Conservation (phyloP, 23 tunicate genomes). For the Phallusia fumigata region DNA sequence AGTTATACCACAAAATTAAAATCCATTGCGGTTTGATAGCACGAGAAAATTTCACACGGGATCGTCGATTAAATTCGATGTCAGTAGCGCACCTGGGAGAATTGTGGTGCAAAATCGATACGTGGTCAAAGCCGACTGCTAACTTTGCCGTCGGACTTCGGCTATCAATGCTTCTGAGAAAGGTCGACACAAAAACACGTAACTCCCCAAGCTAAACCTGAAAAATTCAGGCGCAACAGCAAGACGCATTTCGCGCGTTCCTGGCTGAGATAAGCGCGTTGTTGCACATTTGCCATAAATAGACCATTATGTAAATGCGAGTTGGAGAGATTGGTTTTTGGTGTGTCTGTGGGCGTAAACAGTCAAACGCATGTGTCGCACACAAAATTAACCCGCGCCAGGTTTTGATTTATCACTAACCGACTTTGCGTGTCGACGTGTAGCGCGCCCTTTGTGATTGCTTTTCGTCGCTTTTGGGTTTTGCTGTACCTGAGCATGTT, state of each 20-base stretch:
- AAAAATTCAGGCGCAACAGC: not conserved
- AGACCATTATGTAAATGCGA: not conserved
- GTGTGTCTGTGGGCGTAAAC: not conserved
- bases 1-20: no score
- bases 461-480: not conserved
- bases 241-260: not conserved
- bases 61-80: no score
- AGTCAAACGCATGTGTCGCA: not conserved
- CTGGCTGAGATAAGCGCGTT: not conserved
- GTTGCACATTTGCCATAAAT: not conserved
- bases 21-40: no score
- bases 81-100: no score
- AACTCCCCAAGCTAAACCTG: no score
- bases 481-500: not conserved
- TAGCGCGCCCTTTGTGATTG: not conserved
- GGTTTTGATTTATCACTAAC: slow-evolving; percentile 1
- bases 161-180: no score
- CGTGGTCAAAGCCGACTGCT: no score
- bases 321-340: no score
- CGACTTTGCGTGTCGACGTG: not conserved
- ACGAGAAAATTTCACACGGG: no score
- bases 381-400: not conserved
- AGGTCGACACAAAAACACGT: no score
- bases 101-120: no score
- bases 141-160: no score